Evolutionary conservation across 1,140 invertebrate species (phyloP).

Genomic region (Nephotettix cincticeps): DNA sequence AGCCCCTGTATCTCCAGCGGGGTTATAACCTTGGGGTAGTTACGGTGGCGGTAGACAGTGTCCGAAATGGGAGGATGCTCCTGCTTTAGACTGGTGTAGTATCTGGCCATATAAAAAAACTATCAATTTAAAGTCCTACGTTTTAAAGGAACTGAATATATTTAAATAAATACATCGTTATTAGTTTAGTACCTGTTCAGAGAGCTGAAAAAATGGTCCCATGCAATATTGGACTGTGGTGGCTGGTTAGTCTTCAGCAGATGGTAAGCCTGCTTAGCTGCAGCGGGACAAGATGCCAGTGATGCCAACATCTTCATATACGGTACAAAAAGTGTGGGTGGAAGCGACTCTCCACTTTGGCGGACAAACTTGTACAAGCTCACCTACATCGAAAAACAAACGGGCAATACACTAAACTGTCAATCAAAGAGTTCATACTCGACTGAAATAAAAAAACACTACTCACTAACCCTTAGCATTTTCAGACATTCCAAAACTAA

Average conservation of each 20-base stretch:
- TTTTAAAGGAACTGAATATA: too few relatives aligned
- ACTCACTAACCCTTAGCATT: too few relatives aligned
- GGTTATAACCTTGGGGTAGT: constrained; percentile 64
- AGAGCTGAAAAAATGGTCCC: constrained; percentile 89
- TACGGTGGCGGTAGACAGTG: constrained; percentile 61
- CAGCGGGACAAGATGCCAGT: constrained; percentile 68
- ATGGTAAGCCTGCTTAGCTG: constrained; percentile 80
- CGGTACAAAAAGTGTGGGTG: constrained; percentile 80
- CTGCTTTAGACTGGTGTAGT: constrained; percentile 60
- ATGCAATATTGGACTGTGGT: constrained; percentile 48
- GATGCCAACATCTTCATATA: constrained; percentile 86
- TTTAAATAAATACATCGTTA: too few relatives aligned
- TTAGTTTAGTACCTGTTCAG: constrained; percentile 70
- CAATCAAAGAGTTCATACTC: too few relatives aligned
- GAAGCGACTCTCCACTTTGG: constrained; percentile 81
- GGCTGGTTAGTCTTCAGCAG: constrained; percentile 68
- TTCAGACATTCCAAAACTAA: too few relatives aligned
- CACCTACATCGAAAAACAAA: constrained; percentile 58
- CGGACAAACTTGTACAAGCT: constrained; percentile 89
- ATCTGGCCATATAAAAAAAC: constrained; percentile 34
- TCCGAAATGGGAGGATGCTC: constrained; percentile 62
- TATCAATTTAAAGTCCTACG: too few relatives aligned
- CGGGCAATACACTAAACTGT: too few relatives aligned
- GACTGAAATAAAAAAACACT: too few relatives aligned
- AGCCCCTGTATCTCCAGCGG: constrained; percentile 86